Evolutionary conservation across 2,888 invertebrate species (phyloP), one percentile per base, ranked within the genome.

Genomic region (Lithophane ornitopus): DNA sequence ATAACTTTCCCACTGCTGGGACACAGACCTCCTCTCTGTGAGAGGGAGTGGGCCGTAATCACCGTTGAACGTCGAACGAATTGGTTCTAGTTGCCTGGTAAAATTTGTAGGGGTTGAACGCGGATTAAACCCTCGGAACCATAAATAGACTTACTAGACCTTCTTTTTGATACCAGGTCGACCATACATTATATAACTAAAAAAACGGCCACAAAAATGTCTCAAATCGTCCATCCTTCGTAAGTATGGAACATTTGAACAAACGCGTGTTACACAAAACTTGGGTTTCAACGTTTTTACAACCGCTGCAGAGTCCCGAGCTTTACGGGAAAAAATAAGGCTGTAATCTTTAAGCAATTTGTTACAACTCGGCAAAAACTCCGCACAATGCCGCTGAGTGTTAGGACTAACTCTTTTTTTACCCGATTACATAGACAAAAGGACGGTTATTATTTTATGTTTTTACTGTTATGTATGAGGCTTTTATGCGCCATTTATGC

Each of bases 311-410:
- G 79, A 44, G 78, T 54, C 59, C 67, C 81, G 76, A 88, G 87
- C 65, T 63, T 28, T 26, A 52, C 59, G 63, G 74, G 70, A 78
- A 87, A 85, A 87, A 86, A 88, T 80, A 76, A 72, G 80, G 79
- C 74, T 72, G 86, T 89, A 91, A 91, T 90, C 91, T 90, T 90
- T 89, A 85, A 86, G 91, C 89, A 90, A 90, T 90, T 90, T 90
- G 90, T 91, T 89, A 89, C 81, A 74, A 82, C 72, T 75, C 74
- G 61, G 79, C 80, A 82, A 88, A 88, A 90, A 90, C 80, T 86
- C 87, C 70, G 71, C 80, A 76, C 86, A 82, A 82, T 74, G 88
- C 79, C 74, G 66, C 77, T 68, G 75, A 87, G 66, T 78, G 82
- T 74, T 67, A 67, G 41, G 80, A 73, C 76, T 62, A 82, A 80